These are phyloP conservation scores for Cichladusa arquata DNA, from an alignment of 2,113 vertebrate species.

Conservation along the genomic window DNA sequence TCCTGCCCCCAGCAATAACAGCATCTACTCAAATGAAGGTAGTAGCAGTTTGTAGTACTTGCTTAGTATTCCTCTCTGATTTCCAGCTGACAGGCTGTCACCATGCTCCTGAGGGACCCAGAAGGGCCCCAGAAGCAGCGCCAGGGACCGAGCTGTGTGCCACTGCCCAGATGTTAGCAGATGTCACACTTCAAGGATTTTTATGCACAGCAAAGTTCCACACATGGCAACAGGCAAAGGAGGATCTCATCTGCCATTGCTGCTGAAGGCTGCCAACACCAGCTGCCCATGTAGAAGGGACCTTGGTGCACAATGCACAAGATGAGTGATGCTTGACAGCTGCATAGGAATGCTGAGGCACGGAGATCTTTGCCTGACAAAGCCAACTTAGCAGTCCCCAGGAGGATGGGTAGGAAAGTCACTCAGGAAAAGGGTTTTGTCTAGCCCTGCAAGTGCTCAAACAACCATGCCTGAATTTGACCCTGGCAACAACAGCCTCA, in stretches of 20 bases:
- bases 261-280: not conserved
- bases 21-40: not conserved
- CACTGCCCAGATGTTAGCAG: accelerated
- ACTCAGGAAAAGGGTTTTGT: not conserved
- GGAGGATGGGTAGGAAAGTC: not conserved
- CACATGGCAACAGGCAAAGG: accelerated
- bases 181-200: not conserved
- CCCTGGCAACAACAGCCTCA: not conserved
- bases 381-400: not conserved
- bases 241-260: not conserved
- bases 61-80: not conserved
- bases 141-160: not conserved
- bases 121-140: not conserved
- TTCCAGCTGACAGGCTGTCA: not conserved
- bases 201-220: not conserved
- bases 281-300: not conserved
- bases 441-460: not conserved
- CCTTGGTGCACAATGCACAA: not conserved
- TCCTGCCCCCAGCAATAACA: not conserved
- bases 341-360: not conserved
- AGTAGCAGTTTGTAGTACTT: not conserved
- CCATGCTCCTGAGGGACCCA: not conserved
- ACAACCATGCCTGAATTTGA: not conserved
- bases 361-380: not conserved
- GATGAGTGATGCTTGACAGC: not conserved